Evolutionary conservation across 2,797 vertebrate genomes (phyloP).

Genomic region (Urocyon cinereoargenteus): DNA sequence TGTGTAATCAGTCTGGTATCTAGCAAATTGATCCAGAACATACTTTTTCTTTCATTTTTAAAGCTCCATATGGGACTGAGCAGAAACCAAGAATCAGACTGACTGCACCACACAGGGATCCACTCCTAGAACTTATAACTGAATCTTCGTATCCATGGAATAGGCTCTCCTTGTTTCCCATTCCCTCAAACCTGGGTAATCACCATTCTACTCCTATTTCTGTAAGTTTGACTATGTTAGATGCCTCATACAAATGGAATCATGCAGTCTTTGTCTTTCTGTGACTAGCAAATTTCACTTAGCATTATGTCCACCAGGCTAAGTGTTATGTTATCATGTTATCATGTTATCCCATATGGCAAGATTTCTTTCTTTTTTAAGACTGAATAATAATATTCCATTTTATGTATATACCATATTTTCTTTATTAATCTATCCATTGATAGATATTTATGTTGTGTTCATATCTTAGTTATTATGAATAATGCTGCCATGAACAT

Average conservation of each 20-base stretch:
- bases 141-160: not conserved
- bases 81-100: not conserved
- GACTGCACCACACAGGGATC: not conserved
- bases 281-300: not conserved
- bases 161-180: not conserved
- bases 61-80: not conserved
- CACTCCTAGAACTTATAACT: not conserved
- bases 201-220: not conserved
- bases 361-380: not conserved
- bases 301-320: not conserved
- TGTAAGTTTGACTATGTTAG: not conserved
- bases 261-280: not conserved
- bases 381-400: not conserved
- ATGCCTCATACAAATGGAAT: not conserved
- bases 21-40: not conserved
- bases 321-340: too few species aligned
- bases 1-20: not conserved
- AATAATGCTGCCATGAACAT: not conserved
- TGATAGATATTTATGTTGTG: not conserved
- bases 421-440: not conserved
- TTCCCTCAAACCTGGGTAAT: accelerated
- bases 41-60: not conserved
- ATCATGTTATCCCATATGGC: not conserved
- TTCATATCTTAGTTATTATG: not conserved
- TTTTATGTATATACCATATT: not conserved